Conservation (phyloP, 2,888 invertebrate species). For the Apamea anceps region DNA sequence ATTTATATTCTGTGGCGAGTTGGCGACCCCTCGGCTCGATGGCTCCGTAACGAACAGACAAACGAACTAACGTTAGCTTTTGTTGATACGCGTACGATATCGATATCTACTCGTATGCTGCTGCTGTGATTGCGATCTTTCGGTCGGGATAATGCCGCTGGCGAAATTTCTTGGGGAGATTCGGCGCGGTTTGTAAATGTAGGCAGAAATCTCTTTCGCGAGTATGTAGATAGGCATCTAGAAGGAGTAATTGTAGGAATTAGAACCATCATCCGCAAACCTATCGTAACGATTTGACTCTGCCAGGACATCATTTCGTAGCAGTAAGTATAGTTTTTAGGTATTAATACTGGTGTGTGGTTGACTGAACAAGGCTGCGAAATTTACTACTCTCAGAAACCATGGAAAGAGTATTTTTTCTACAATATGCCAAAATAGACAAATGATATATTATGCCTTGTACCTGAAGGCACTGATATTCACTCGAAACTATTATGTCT, state of each 20-base stretch:
- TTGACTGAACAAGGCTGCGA: background rate
- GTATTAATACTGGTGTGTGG: too few relatives aligned
- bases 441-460: too few relatives aligned
- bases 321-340: background rate
- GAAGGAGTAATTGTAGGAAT: background rate
- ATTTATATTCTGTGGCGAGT: conserved; percentile 59
- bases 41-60: conserved; percentile 61
- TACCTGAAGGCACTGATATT: too few relatives aligned
- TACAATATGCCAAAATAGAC: too few relatives aligned
- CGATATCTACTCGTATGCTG: conserved; percentile 56
- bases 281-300: background rate
- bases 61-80: conserved; percentile 61
- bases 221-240: background rate
- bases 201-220: background rate
- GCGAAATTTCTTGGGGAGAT: conserved; percentile 18
- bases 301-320: background rate
- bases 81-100: conserved; percentile 59
- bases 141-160: conserved; percentile 16
- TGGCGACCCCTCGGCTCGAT: conserved; percentile 62
- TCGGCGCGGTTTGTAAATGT: conserved; percentile 18
- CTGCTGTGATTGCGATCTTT: conserved; percentile 65
- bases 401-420: background rate
- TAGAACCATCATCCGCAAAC: background rate
- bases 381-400: background rate
- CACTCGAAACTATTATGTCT: conserved; percentile 2